Conservation (phyloP, 2,888 invertebrate genomes). For the Drosophila nr. perissopoda region DNA sequence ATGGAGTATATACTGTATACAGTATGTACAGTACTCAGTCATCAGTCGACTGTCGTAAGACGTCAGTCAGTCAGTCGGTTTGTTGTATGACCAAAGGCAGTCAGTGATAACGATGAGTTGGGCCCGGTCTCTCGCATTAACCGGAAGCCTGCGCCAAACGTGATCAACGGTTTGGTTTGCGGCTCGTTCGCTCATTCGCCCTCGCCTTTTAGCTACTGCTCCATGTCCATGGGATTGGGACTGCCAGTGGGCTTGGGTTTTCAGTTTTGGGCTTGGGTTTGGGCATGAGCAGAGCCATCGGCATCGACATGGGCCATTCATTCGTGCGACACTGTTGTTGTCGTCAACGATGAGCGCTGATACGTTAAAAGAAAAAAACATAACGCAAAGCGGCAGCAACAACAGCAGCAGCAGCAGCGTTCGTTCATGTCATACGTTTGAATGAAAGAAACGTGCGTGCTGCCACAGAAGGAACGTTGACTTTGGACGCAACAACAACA, state of each 20-base stretch:
- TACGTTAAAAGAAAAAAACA: constrained; percentile 63
- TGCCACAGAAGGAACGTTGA: constrained; percentile 84
- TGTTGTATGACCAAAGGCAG: constrained; percentile 63
- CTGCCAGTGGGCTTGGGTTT: constrained; percentile 23
- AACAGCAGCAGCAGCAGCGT: constrained; percentile 50
- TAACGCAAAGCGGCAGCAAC: constrained; percentile 36
- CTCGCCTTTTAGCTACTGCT: constrained; percentile 55
- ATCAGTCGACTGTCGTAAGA: constrained; percentile 28
- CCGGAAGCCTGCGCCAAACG: constrained; percentile 84
- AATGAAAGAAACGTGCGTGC: constrained; percentile 82
- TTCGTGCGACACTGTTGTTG: constrained; percentile 61
- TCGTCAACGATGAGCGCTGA: constrained; percentile 78
- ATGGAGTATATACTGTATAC: constrained; percentile 3
- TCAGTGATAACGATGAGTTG: constrained; percentile 62
- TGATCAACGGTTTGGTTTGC: constrained; percentile 82
- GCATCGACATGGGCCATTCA: constrained; percentile 69
- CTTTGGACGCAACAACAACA: constrained; percentile 68
- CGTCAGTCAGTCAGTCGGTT: constrained; percentile 34
- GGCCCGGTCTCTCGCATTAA: constrained; percentile 69
- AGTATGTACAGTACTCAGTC: constrained; percentile 24
- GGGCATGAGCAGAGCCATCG: constrained; percentile 26
- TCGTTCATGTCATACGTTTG: constrained; percentile 70
- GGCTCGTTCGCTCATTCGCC: constrained; percentile 64
- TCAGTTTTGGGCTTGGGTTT: constrained; percentile 19
- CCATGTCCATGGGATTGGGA: constrained; percentile 61